A percentile compares a stretch with the other conserved stretches of the same genome.
Conservation (phyloP, 2,113 vertebrate species). For the Brachirus orientalis region DNA sequence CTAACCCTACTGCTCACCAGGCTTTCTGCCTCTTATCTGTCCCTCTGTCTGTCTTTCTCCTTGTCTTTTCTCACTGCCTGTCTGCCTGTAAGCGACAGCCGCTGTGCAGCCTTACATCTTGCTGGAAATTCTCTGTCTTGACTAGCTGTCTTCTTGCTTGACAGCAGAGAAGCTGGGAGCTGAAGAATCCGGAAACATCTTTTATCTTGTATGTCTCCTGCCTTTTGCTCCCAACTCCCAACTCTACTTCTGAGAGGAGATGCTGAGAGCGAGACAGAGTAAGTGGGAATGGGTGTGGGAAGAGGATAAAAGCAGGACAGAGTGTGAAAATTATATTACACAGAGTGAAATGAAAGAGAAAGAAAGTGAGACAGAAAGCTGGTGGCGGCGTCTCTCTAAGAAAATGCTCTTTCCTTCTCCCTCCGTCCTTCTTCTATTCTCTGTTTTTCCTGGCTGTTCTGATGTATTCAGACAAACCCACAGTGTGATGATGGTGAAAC, state of each 20-base stretch:
- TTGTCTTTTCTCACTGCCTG: conserved; percentile 44
- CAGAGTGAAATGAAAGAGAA: conserved; percentile 59
- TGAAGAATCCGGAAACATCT: conserved; percentile 78
- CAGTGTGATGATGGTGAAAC: conserved; percentile 68
- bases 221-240: conserved; percentile 78
- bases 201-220: conserved; percentile 81
- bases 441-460: conserved; percentile 65
- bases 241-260: conserved; percentile 69
- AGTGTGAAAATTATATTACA: conserved; percentile 69
- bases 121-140: conserved; percentile 74
- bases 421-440: conserved; percentile 10
- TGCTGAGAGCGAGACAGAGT: conserved; percentile 6
- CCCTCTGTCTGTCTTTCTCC: conserved; percentile 44
- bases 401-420: conserved; percentile 54
- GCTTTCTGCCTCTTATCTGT: conserved; percentile 38
- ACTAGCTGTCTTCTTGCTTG: conserved; percentile 74
- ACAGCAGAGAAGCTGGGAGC: conserved; percentile 75
- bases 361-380: conserved; percentile 67
- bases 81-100: conserved; percentile 72
- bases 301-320: conserved; percentile 70
- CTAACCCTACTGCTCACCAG: conserved; percentile 6
- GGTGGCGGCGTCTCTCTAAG: conserved; percentile 67
- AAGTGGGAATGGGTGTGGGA: conserved; percentile 1
- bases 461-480: conserved; percentile 76
- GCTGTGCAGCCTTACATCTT: conserved; percentile 67